Conservation (phyloP, 2,113 vertebrate genomes). For the Lagopus muta region DNA sequence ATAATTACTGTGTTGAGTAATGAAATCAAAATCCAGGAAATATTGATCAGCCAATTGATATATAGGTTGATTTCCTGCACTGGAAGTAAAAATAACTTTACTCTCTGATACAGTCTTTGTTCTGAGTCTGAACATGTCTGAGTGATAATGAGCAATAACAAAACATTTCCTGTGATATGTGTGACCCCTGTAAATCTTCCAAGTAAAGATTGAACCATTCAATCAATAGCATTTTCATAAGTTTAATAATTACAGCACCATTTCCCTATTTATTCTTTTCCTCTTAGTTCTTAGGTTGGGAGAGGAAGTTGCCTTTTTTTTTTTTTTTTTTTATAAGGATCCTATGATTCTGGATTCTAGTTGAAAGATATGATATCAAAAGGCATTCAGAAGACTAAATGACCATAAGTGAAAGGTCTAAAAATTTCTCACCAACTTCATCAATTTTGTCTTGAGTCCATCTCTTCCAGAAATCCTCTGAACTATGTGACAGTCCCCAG, state of each 20-base stretch:
- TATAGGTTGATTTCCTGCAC: not conserved
- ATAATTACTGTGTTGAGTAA: conserved; percentile 1
- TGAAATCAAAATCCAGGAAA: not conserved
- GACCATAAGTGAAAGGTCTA: not conserved
- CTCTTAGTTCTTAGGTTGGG: not conserved
- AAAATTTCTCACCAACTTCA: conserved; percentile 76
- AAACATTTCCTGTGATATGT: not conserved
- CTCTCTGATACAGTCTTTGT: not conserved
- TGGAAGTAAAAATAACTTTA: not conserved
- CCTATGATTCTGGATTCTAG: not conserved
- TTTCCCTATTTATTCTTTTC: not conserved
- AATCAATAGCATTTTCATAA: not conserved
- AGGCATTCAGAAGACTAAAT: not conserved
- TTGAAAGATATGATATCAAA: not conserved
- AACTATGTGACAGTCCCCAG: conserved; percentile 78
- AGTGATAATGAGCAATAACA: not conserved
- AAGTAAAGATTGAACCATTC: not conserved
- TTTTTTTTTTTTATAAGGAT: not conserved
- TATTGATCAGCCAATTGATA: not conserved
- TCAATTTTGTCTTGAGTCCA: conserved; percentile 80
- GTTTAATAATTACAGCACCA: not conserved
- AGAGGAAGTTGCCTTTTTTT: not conserved
- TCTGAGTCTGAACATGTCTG: not conserved
- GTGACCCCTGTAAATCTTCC: not conserved
- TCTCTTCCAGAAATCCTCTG: conserved; percentile 81